Conservation (phyloP, 2,888 invertebrate genomes). For the Drosophila maculinotata region DNA sequence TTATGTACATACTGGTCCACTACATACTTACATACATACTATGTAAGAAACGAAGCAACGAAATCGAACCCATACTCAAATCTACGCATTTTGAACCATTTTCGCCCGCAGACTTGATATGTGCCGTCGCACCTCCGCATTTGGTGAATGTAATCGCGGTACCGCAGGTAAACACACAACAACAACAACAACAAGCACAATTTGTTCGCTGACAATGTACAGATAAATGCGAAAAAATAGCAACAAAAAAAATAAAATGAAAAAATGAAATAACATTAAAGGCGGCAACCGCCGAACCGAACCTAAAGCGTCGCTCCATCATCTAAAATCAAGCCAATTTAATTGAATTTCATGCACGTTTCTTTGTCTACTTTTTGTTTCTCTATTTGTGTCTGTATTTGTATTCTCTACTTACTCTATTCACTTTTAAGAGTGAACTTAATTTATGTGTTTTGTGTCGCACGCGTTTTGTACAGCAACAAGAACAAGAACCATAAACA, state of each 20-base stretch:
- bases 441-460: slow-evolving; percentile 59
- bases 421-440: slow-evolving; percentile 38
- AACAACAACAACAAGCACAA: slow-evolving; percentile 44
- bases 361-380: slow-evolving; percentile 51
- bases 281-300: slow-evolving; percentile 68
- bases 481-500: slow-evolving; percentile 13
- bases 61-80: slow-evolving; percentile 64
- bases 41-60: slow-evolving; percentile 27
- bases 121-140: slow-evolving; percentile 97
- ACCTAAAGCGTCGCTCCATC: slow-evolving; percentile 74
- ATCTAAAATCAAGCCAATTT: slow-evolving; percentile 67
- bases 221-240: slow-evolving; percentile 59
- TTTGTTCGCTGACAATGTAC: slow-evolving; percentile 65
- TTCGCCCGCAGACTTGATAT: slow-evolving; percentile 97
- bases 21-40: slow-evolving; percentile 17
- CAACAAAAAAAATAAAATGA: slow-evolving; percentile 16
- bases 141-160: slow-evolving; percentile 98
- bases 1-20: slow-evolving; percentile 22
- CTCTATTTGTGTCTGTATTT: slow-evolving; percentile 19
- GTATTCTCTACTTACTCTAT: slow-evolving; percentile 30
- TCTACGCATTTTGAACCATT: slow-evolving; percentile 76
- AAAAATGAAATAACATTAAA: slow-evolving; percentile 70
- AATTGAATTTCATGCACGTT: slow-evolving; percentile 80
- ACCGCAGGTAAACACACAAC: slow-evolving; percentile 92
- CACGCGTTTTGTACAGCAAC: slow-evolving; percentile 67